Evolutionary conservation across 2,888 invertebrate genomes (phyloP), one percentile per base, ranked within the genome.

Genomic region (Lycia hirtaria): DNA sequence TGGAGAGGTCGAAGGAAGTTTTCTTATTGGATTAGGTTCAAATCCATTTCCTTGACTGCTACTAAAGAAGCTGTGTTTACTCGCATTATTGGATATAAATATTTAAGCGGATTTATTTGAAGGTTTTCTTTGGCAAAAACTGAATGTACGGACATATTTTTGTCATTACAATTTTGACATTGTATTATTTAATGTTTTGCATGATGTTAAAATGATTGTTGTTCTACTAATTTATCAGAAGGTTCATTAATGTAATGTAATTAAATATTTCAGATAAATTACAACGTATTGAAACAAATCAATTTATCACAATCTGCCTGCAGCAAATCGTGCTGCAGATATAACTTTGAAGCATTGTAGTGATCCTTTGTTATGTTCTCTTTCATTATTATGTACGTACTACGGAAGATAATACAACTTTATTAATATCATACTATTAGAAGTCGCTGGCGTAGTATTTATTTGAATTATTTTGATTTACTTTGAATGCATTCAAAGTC

Each of bases 241-340:
- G 7, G 15, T 22, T 24, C 24, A 40, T 9, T 24, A 24, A 7
- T 2, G 24, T 14, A 40, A 24, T 24, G 14, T 22, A 40, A 24
- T 38, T 3, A 24, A 7, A 14, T 9, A 24, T 24, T 7, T 22
- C 24, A 40, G 24, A 40, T 12, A 17, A 24, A 40, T 40, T 40
- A 14, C 40, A 24, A 9, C 14, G 15, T 40, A 2, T 9, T 22
- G 14, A 22, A 40, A 6, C 24, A 9, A 35, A 12, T 14, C 9
- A 7, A n/a, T n/a, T 24, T 24, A 2, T 1, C 1, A 24, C 9
- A 24, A 3, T 19, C 37, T 24, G 71, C 70, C 63, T 47, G 53
- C 54, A 64, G 71, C 60, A 45, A 59, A 67, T 68, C 62, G 59
- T 65, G 58, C 54, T 55, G 57, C 65, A 58, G 58, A 65, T 69